Percentiles rank a stretch among this genome's conserved stretches.
Evolutionary conservation across 2,797 vertebrate species (phyloP).

Genomic region (Discoglossus pictus): DNA sequence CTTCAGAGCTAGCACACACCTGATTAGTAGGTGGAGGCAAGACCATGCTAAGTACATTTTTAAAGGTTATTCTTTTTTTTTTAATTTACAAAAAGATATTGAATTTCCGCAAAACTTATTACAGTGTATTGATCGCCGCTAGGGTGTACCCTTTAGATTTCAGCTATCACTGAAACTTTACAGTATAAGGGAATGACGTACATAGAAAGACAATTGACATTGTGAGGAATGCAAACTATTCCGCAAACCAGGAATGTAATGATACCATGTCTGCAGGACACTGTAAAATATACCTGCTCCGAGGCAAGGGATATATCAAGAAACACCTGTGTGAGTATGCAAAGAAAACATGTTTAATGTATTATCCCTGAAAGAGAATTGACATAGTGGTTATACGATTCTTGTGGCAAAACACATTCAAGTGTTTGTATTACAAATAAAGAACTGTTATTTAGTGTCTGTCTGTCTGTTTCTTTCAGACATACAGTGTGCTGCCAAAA

Average conservation of each 20-base stretch:
- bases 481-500: conserved; percentile 71
- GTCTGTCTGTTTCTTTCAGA: conserved; percentile 68
- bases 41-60: no score
- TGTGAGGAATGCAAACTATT: conserved; percentile 38
- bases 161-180: conserved; percentile 14
- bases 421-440: not conserved
- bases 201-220: conserved; percentile 6
- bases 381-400: no score
- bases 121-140: no score
- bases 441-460: not conserved
- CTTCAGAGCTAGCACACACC: no score
- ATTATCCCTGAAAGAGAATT: no score
- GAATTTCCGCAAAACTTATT: no score
- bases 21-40: no score
- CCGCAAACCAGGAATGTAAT: conserved; percentile 7
- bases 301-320: conserved; percentile 13
- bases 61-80: no score
- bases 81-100: no score
- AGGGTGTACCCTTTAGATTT: conserved; percentile 8
- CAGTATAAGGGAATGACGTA: conserved; percentile 9
- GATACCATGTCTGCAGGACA: conserved; percentile 10
- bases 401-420: not conserved
- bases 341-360: conserved; percentile 15
- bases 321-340: conserved; percentile 22
- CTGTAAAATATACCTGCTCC: conserved; percentile 27